These are phyloP conservation scores for Ptilorrhoa leucosticta DNA, from an alignment of 2,113 vertebrate genomes.

Conservation along the genomic window DNA sequence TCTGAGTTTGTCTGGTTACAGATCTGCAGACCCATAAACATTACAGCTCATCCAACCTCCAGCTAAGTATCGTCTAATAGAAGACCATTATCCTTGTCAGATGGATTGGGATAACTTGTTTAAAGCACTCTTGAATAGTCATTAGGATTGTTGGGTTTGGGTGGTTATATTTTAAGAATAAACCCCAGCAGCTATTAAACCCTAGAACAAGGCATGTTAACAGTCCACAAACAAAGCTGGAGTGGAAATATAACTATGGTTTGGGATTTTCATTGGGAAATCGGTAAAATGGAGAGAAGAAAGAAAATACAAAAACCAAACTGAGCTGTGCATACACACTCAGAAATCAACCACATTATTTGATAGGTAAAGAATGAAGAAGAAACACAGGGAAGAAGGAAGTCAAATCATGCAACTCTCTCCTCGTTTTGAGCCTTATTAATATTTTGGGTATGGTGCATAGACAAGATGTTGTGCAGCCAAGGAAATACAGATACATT, in stretches of 20 bases:
- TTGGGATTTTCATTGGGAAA: not conserved
- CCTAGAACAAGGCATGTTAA: not conserved
- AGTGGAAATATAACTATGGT: not conserved
- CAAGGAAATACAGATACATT: not conserved
- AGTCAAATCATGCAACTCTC: not conserved
- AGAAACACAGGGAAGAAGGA: not conserved
- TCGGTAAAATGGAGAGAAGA: not conserved
- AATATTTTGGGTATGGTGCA: not conserved
- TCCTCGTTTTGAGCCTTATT: not conserved
- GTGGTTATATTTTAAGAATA: conserved; percentile 13
- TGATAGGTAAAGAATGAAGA: not conserved
- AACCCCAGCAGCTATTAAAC: conserved; percentile 1
- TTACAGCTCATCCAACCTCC: not conserved
- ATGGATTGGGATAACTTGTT: conserved; percentile 26
- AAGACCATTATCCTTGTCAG: conserved; percentile 15
- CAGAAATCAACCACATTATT: not conserved
- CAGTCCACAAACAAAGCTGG: conserved; percentile 1
- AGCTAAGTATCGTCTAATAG: conserved; percentile 3
- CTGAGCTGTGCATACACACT: not conserved
- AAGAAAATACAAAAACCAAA: not conserved
- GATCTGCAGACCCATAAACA: not conserved
- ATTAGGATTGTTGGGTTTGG: not conserved
- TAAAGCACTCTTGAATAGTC: conserved; percentile 11
- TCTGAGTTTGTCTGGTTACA: not conserved
- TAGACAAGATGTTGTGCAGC: accelerated